Conservation (phyloP, 2,888 invertebrate genomes). For the Elegia similella region DNA sequence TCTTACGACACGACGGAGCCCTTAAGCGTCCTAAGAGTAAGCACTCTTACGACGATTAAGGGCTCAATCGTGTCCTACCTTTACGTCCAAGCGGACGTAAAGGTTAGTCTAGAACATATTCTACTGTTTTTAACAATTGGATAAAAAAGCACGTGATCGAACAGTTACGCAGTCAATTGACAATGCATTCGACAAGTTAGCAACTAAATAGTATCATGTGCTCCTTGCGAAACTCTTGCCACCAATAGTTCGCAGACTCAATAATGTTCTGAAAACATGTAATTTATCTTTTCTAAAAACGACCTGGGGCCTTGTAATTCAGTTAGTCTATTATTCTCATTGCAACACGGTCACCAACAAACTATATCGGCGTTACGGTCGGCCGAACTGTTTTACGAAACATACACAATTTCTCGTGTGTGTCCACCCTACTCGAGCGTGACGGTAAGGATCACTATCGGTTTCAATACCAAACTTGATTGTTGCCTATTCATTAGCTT, state of each 20-base stretch:
- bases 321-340: slow-evolving; percentile 41
- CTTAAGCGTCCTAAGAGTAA: no score
- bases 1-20: no score
- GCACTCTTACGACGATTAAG: no score
- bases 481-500: neutral
- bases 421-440: slow-evolving; percentile 38
- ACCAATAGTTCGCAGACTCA: neutral
- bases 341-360: slow-evolving; percentile 39
- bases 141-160: no score
- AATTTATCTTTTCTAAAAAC: slow-evolving; percentile 26
- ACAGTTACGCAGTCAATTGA: neutral
- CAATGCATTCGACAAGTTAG: no score
- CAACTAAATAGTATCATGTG: neutral
- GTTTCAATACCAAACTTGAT: neutral
- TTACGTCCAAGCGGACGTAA: no score
- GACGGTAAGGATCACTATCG: slow-evolving; percentile 24
- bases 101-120: no score
- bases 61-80: no score
- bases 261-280: slow-evolving; percentile 16
- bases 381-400: slow-evolving; percentile 58
- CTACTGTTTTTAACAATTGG: no score
- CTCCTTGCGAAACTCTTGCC: neutral
- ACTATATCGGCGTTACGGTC: slow-evolving; percentile 46
- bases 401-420: slow-evolving; percentile 44
- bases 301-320: slow-evolving; percentile 55